A percentile compares a stretch with the other conserved stretches of the same genome.
Conservation (phyloP, 2,113 vertebrate genomes). For the Triplophysa dalaica region DNA sequence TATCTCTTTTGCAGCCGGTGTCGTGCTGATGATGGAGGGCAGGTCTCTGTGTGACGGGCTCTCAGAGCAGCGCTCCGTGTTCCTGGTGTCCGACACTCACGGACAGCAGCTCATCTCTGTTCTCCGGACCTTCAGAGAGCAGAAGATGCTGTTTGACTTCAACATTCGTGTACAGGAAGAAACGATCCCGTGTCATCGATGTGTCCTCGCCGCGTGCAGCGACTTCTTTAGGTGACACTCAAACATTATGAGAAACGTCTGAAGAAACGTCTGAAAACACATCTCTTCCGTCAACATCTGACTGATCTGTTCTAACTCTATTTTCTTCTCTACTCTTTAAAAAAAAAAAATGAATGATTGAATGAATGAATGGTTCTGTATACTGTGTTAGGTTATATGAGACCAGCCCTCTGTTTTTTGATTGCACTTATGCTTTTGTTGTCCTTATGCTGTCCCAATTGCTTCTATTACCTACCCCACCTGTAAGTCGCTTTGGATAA, state of each 20-base stretch:
- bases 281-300: no score
- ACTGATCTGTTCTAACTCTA: no score
- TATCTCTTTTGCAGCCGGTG: background rate
- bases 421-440: no score
- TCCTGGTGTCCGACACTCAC: conserved; percentile 84
- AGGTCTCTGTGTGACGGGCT: conserved; percentile 62
- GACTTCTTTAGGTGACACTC: conserved; percentile 90
- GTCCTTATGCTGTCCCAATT: no score
- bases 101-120: conserved; percentile 86
- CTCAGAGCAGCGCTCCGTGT: conserved; percentile 74
- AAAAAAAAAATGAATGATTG: no score
- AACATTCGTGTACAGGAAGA: conserved; percentile 85
- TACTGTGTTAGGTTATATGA: no score
- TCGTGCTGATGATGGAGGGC: background rate
- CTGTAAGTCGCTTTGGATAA: no score
- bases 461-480: no score
- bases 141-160: conserved; percentile 89
- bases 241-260: background rate
- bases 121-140: conserved; percentile 86
- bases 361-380: no score
- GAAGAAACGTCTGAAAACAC: no score
- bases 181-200: conserved; percentile 88
- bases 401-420: no score
- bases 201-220: conserved; percentile 93
- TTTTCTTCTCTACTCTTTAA: no score